Evolutionary conservation across 2,797 vertebrate genomes (phyloP).

Genomic region (Spheniscus humboldti): DNA sequence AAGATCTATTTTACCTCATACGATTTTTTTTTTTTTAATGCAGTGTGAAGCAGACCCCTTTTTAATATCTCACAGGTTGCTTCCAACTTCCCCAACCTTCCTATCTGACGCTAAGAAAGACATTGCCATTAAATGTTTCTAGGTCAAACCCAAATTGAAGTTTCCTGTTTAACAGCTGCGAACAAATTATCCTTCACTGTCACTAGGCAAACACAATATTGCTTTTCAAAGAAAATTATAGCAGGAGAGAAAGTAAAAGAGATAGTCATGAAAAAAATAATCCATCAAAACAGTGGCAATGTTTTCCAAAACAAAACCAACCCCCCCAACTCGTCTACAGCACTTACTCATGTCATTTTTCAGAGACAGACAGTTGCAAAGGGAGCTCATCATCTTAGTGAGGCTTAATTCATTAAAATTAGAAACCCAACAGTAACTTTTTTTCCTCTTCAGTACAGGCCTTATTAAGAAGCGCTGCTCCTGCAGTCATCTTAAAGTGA

Average conservation of each 20-base stretch:
- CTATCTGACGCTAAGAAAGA: not conserved
- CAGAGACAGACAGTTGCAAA: not conserved
- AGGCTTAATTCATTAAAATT: not conserved
- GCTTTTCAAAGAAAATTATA: slow-evolving; percentile 27
- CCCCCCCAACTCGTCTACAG: not conserved
- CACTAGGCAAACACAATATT: slow-evolving; percentile 41
- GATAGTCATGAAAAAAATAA: not conserved
- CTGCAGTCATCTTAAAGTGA: not conserved
- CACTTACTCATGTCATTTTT: not conserved
- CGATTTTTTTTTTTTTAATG: not conserved
- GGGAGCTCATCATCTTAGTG: not conserved
- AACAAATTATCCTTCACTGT: slow-evolving; percentile 33
- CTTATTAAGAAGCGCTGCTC: not conserved
- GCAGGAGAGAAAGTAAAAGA: not conserved
- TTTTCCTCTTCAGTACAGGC: not conserved
- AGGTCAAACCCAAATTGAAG: slow-evolving; percentile 44
- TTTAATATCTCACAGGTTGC: not conserved
- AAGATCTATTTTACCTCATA: not conserved
- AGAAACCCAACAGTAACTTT: not conserved
- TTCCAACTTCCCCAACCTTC: not conserved
- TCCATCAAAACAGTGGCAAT: not conserved
- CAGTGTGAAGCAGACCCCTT: not conserved
- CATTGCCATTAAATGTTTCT: slow-evolving; percentile 17
- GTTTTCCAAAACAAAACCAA: not conserved
- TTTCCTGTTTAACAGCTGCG: slow-evolving; percentile 41